Base-by-base conservation (phyloP, 2,113 vertebrate genomes). In the Petaurus breviceps region DNA sequence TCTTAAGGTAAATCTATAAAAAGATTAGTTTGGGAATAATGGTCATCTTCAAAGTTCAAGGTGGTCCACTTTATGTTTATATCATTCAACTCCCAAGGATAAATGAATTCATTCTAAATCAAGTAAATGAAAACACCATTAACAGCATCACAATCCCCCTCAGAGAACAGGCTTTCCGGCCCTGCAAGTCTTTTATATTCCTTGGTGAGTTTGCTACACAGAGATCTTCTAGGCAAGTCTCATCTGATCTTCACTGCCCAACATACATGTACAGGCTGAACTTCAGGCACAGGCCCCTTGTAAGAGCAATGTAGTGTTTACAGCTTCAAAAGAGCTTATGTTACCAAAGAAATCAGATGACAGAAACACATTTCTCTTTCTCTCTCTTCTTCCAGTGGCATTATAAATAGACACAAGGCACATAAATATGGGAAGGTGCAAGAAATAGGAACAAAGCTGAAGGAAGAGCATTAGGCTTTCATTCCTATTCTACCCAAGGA, bases 371-470 rank as follows among this genome's bases (percentile, higher is more conserved):
- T 98, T n/a, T 97, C 97, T 98, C 98, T 98, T 92, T 97, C 92
- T 97, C 93, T 95, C 98, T 98, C 98, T 98, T 98, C 98, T 98
- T 98, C 98, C 99, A 99, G 98, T 99, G 98, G 99, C 98, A 98
- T 99, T 98, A 98, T 98, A 99, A 99, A 99, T 99, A 99, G 98
- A 99, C 99, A 99, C 99, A 99, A 99, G 99, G 99, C 99, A 99
- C 99, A 98, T 99, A 99, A 99, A 99, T 99, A 99, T 99, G 99
- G 99, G 99, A 99, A 99, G 99, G 99, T 99, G 98, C 99, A 98
- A 99, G 99, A 98, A 99, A 98, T 97, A 98, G 98, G 98, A 98
- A 98, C 98, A 98, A 98, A 98, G 98, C 98, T 98, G 98, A 98
- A 98, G 98, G 98, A 98, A 98, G 98, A 98, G 97, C 98, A 96